Evolutionary conservation across 1,140 invertebrate genomes (phyloP), one percentile per base, ranked within the genome.

Genomic region (Tyrophagus putrescentiae): DNA sequence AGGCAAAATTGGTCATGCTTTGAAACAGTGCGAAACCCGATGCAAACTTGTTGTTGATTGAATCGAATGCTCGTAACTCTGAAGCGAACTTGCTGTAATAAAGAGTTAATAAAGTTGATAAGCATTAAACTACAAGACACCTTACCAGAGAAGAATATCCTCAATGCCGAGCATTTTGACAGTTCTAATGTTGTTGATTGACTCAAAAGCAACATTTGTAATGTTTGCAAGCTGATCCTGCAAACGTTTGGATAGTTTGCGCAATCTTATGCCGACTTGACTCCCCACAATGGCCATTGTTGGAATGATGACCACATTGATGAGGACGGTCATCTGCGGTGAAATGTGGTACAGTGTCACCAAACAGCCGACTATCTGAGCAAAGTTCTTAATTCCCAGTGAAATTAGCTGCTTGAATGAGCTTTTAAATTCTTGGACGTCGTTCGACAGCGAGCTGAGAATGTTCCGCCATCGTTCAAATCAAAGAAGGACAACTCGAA

Each of bases 381-480:
- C 84, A 16, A 78, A 70, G 59, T 85, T 88, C 65, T 85, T 76
- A 36, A 95, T 68, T 1, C 92, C 91, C 71, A 91, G 87, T 4
- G 90, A 87, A 60, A 96, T 81, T 45, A 82, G 84, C 64, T 84
- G 79, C 72, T 96, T 96, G 69, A 96, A 96, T 4, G 85, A 85
- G 67, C 89, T 91, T 75, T 97, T 96, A 68, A 96, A 96, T 67
- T 96, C 91, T 73, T 96, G 92, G 21, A 96, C 83, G 77, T 97
- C 92, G 64, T 82, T 80, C 27, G 89, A 93, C 57, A 96, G 72
- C 80, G 85, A 81, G 72, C 87, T 90, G 32, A 92, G 79, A 45
- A 96, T 76, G 74, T 95, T 90, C 92, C 91, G 16, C 87, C 90
- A 68, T 85, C 82, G 68, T 90, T 83, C 66, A 77, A 76, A 72